Evolutionary conservation across 2,888 invertebrate species (phyloP), one percentile per base, ranked within the genome.

Genomic region (Drosophila limbata): DNA sequence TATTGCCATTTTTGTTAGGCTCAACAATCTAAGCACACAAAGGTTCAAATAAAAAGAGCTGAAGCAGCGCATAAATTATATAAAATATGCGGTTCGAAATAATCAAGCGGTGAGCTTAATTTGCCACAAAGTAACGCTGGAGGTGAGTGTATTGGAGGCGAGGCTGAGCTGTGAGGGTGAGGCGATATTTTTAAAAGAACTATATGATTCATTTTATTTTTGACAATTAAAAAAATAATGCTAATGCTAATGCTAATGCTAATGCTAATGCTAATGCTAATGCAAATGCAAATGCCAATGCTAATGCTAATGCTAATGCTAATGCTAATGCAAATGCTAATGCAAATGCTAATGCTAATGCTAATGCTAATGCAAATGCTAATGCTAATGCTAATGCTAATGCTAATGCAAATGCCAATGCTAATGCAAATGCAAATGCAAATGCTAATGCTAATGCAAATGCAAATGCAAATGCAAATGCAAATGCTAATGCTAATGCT

Each of bases 71-170:
- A 88, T 81, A 84, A 87, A 87, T 87, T 84, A 84, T 63, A 67
- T 60, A 63, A 85, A 85, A 89, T 73, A 75, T 77, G 74, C 62
- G 74, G 60, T 57, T 73, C 69, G 42, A 90, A 79, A 79, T 82
- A 82, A 86, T 83, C 80, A 81, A 83, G 90, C 84, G 86, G 81
- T 79, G 75, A 90, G 80, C 88, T 90, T 88, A 88, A 90, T 88
- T 90, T 79, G 60, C 88, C 82, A 86, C 78, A 88, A 90, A 44
- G 42, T 55, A 33, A 35, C 55, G 55, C 21, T 55, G 40, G 31
- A 52, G 72, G 55, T 77, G 59, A 44, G 57, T 47, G 47, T 13
- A 28, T 25, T n/a, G 25, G 15, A 39, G 52, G 44, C 39, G 17
- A 10, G 15, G 11, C 4, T 47, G 56, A 21, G 59, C 35, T 42